Percentiles rank a stretch among this genome's conserved stretches.
Evolutionary conservation across 2,888 invertebrate species (phyloP).

Genomic region (Lissocephala sabroskyi): DNA sequence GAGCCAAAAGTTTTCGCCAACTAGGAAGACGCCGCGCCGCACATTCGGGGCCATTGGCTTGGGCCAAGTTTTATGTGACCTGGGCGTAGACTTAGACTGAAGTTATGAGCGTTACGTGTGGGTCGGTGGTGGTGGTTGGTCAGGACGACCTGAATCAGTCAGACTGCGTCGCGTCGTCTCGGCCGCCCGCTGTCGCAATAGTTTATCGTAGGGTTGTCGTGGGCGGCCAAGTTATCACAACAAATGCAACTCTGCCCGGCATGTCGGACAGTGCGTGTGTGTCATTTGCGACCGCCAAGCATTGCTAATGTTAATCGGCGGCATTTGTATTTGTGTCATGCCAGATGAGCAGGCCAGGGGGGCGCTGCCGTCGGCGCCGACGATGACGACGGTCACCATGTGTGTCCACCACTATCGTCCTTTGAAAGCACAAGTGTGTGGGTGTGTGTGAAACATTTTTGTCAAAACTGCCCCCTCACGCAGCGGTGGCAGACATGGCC

Average conservation of each 20-base stretch:
- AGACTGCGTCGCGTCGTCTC: background rate
- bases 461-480: constrained; percentile 34
- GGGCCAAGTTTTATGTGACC: constrained; percentile 35
- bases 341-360: constrained; percentile 24
- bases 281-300: constrained; percentile 23
- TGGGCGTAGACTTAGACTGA: constrained; percentile 50
- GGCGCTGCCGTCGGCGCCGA: constrained; percentile 11
- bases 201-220: constrained; percentile 57
- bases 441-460: constrained; percentile 36
- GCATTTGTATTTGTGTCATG: constrained; percentile 61
- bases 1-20: no score
- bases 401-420: background rate
- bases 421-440: no score
- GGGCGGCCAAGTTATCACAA: constrained; percentile 44
- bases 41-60: no score
- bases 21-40: no score
- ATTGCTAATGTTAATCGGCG: constrained; percentile 54
- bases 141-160: background rate
- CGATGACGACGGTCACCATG: constrained; percentile 16
- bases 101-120: constrained; percentile 50
- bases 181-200: constrained; percentile 27
- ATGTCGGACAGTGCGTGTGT: constrained; percentile 1
- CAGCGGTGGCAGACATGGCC: no score
- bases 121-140: constrained; percentile 1
- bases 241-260: constrained; percentile 36